phyloP scores from a whole-genome alignment of 2,888 invertebrate species.

The Euphydryas editha region DNA sequence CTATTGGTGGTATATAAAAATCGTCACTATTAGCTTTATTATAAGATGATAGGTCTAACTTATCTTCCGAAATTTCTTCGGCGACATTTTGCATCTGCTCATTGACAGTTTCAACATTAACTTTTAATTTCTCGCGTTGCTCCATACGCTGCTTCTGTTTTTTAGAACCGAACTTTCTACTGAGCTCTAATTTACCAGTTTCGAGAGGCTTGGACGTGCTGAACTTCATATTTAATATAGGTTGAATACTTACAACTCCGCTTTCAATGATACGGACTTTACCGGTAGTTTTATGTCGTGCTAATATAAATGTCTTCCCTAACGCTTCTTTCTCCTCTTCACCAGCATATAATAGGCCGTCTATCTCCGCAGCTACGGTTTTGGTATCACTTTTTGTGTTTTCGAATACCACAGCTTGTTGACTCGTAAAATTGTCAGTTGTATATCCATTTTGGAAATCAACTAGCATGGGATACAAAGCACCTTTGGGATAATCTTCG shows the following conservation, averaged over 20 bases:
- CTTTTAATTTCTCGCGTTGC: constrained; percentile 83
- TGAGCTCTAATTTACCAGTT: constrained; percentile 70
- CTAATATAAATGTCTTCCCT: constrained; percentile 61
- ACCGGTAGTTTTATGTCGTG: constrained; percentile 62
- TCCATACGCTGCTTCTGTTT: constrained; percentile 83
- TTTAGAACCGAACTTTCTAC: constrained; percentile 87
- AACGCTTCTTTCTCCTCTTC: constrained; percentile 58
- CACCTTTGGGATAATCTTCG: constrained; percentile 57
- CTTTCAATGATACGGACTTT: constrained; percentile 68
- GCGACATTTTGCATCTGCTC: constrained; percentile 84
- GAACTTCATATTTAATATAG: constrained; percentile 50
- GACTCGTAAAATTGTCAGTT: constrained; percentile 53
- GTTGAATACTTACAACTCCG: constrained; percentile 59
- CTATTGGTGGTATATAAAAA: constrained; percentile 78
- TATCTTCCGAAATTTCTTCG: constrained; percentile 57
- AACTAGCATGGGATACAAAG: constrained; percentile 55
- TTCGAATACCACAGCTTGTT: constrained; percentile 53
- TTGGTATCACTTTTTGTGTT: constrained; percentile 53
- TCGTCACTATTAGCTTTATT: constrained; percentile 64
- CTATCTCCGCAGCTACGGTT: constrained; percentile 53
- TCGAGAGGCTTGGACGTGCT: constrained; percentile 52
- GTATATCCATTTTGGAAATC: constrained; percentile 72
- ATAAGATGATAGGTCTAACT: constrained; percentile 62
- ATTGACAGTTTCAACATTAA: constrained; percentile 82
- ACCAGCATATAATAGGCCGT: constrained; percentile 62